phyloP scores from a whole-genome alignment of 2,888 invertebrate genomes.

The Stenodera caucasica region DNA sequence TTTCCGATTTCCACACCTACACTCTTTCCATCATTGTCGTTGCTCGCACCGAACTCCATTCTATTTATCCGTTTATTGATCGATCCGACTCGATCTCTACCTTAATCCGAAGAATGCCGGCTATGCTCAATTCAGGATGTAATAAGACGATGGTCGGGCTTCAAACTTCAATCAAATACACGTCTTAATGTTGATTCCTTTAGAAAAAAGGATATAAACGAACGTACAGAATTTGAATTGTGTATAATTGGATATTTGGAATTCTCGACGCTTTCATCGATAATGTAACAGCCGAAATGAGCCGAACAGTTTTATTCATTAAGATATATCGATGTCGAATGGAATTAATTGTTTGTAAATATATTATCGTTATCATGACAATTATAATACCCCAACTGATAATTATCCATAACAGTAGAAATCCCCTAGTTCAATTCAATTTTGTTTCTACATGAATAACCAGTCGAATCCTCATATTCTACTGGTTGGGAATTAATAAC shows the following conservation, averaged over 20 bases:
- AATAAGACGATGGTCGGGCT: not conserved
- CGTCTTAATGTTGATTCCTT: not conserved
- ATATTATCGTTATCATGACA: not conserved
- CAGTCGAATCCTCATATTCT: not conserved
- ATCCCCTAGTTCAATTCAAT: not conserved
- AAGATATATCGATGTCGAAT: not conserved
- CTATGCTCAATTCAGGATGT: not conserved
- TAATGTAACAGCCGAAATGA: too few relatives aligned
- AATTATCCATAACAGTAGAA: not conserved
- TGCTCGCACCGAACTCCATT: too few relatives aligned
- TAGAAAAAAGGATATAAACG: too few relatives aligned
- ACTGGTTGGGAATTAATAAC: too few relatives aligned
- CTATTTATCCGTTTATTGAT: too few relatives aligned
- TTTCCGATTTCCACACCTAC: too few relatives aligned
- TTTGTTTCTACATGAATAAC: not conserved
- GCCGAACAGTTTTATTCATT: too few relatives aligned
- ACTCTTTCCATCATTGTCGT: too few relatives aligned
- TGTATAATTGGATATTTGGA: too few relatives aligned
- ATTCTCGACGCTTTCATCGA: too few relatives aligned
- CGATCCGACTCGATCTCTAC: too few relatives aligned
- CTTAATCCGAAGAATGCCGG: not conserved
- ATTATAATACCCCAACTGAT: not conserved
- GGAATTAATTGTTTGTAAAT: not conserved
- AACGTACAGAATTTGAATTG: too few relatives aligned
- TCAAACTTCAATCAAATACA: not conserved